Percentiles rank a stretch among this genome's conserved stretches.
Conservation (phyloP, 2,888 invertebrate genomes). For the Mimas tiliae region DNA sequence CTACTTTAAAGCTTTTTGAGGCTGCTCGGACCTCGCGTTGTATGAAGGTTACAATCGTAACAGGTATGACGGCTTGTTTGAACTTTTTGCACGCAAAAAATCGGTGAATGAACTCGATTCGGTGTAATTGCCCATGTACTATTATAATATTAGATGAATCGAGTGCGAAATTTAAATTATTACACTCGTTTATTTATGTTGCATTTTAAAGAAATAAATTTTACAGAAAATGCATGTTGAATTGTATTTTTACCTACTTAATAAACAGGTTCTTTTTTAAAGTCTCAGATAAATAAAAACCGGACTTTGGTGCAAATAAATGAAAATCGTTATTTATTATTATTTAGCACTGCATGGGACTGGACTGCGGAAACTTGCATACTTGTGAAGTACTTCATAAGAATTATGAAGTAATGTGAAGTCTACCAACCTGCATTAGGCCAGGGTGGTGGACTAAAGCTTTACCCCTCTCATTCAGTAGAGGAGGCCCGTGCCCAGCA, state of each 20-base stretch:
- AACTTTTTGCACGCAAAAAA: slow-evolving; percentile 13
- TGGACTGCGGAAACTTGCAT: no score
- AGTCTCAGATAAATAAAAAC: no score
- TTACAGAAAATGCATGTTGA: neutral
- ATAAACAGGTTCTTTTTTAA: neutral
- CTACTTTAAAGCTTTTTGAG: slow-evolving; percentile 11
- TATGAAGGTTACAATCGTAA: slow-evolving; percentile 27
- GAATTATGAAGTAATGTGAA: no score
- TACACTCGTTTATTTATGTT: neutral
- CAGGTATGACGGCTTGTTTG: slow-evolving; percentile 28
- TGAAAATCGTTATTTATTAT: no score
- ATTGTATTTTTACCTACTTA: neutral
- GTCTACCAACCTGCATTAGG: no score
- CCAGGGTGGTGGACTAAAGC: no score
- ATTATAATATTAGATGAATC: neutral
- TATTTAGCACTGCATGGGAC: no score
- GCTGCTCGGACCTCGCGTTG: neutral
- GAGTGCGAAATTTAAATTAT: slow-evolving; percentile 1
- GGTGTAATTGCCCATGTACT: neutral
- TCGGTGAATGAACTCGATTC: slow-evolving; percentile 11
- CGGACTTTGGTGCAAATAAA: no score
- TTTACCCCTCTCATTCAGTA: no score
- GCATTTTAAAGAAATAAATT: neutral
- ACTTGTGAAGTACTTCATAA: no score
- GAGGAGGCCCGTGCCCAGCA: no score